A percentile compares a stretch with the other conserved stretches of the same genome.
phyloP scores from a whole-genome alignment of 2,797 vertebrate species.

The Acanthis flammea region DNA sequence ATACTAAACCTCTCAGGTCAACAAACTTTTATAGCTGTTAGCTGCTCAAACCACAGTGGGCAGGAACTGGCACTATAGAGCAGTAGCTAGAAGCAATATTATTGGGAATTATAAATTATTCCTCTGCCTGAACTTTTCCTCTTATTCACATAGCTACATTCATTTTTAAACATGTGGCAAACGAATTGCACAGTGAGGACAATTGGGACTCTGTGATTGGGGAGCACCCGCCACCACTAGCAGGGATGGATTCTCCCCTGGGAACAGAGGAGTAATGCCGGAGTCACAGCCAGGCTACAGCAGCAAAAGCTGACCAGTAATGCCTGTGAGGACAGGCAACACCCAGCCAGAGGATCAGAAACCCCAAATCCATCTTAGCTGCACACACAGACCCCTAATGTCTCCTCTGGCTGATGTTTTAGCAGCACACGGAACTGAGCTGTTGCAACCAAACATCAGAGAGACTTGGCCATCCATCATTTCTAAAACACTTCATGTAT shows the following conservation, averaged over 20 bases:
- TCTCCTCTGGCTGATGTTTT: not conserved
- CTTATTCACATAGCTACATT: constrained; percentile 60
- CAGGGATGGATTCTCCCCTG: constrained; percentile 5
- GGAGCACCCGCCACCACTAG: not conserved
- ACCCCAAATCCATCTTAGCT: not conserved
- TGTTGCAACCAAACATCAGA: constrained; percentile 37
- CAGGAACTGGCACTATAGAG: constrained; percentile 67
- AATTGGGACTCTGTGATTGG: constrained; percentile 50
- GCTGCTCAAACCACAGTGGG: constrained; percentile 74
- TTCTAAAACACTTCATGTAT: not conserved
- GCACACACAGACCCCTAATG: not conserved
- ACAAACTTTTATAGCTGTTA: constrained; percentile 80
- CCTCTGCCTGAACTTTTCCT: constrained; percentile 62
- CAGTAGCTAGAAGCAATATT: constrained; percentile 68
- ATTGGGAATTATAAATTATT: constrained; percentile 63
- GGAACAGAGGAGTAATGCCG: not conserved
- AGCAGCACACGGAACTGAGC: not conserved
- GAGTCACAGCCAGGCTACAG: not conserved
- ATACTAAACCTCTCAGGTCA: constrained; percentile 80
- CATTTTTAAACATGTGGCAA: constrained; percentile 64
- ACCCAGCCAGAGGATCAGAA: not conserved
- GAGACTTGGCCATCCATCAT: constrained; percentile 2
- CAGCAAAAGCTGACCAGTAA: not conserved
- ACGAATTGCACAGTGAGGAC: constrained; percentile 3
- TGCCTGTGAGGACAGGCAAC: not conserved